Conservation (phyloP, 1,140 invertebrate species). For the Tetranychus cinnabarinus region DNA sequence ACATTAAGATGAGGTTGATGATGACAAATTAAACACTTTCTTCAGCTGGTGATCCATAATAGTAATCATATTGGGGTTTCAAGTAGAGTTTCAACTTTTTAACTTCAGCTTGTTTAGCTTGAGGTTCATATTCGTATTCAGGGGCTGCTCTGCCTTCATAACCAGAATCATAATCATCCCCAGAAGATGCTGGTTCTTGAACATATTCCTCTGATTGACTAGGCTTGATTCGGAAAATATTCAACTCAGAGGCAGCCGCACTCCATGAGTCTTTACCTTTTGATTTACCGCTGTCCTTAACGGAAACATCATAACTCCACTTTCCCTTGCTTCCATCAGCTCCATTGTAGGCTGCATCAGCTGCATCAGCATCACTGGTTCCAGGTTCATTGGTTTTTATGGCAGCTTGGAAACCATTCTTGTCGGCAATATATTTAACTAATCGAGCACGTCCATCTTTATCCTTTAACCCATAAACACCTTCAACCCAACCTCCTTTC, state of each 20-base stretch:
- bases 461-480: conserved; percentile 2
- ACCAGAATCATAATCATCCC: not conserved
- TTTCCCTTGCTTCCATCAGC: not conserved
- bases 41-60: conserved; percentile 4
- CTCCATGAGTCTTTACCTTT: not conserved
- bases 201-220: not conserved
- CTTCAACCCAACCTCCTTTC: not conserved
- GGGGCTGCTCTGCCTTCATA: not conserved
- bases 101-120: not conserved
- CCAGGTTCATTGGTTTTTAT: conserved; percentile 8
- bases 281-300: not conserved
- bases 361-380: not conserved
- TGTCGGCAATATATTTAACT: conserved; percentile 10
- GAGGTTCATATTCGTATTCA: not conserved
- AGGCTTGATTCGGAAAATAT: not conserved
- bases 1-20: no score
- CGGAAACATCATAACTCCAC: not conserved
- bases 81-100: not conserved
- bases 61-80: not conserved
- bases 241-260: not conserved
- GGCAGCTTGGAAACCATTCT: conserved; percentile 5
- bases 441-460: conserved; percentile 3
- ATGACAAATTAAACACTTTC: not conserved
- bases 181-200: no score
- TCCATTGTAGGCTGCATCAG: not conserved